A percentile compares a stretch with the other conserved stretches of the same genome.
These are phyloP conservation scores for Dasypus novemcinctus DNA, from an alignment of 2,113 vertebrate genomes.

Conservation along the genomic window DNA sequence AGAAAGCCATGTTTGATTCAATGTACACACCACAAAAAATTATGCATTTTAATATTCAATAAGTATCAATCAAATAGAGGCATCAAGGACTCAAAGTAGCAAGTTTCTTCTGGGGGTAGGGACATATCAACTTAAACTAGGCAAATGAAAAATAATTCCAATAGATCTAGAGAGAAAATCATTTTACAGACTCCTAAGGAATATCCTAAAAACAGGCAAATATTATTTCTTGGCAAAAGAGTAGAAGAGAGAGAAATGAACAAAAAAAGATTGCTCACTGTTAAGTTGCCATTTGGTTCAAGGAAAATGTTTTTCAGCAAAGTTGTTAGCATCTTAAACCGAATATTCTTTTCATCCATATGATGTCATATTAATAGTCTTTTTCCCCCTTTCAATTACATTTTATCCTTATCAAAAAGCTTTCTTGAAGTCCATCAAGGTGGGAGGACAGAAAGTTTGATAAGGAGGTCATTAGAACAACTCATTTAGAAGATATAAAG, in stretches of 20 bases:
- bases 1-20: background rate
- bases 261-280: slow-evolving; percentile 49
- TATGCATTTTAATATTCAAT: background rate
- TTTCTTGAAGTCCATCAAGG: slow-evolving; percentile 36
- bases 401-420: slow-evolving; percentile 61
- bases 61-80: background rate
- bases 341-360: slow-evolving; percentile 40
- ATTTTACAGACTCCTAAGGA: background rate
- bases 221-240: background rate
- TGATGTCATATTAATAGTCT: slow-evolving; percentile 38
- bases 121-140: background rate
- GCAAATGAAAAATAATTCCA: background rate
- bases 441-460: slow-evolving; percentile 54
- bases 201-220: background rate
- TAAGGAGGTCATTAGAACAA: slow-evolving; percentile 65
- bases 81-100: background rate
- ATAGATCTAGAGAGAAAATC: slow-evolving; percentile 13
- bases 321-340: slow-evolving; percentile 28
- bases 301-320: slow-evolving; percentile 40
- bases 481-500: slow-evolving; percentile 64
- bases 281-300: slow-evolving; percentile 43
- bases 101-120: background rate
- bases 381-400: background rate
- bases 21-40: background rate
- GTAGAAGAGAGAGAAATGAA: background rate